Base-by-base conservation (phyloP, 2,113 vertebrate species). In the Rana temporaria region DNA sequence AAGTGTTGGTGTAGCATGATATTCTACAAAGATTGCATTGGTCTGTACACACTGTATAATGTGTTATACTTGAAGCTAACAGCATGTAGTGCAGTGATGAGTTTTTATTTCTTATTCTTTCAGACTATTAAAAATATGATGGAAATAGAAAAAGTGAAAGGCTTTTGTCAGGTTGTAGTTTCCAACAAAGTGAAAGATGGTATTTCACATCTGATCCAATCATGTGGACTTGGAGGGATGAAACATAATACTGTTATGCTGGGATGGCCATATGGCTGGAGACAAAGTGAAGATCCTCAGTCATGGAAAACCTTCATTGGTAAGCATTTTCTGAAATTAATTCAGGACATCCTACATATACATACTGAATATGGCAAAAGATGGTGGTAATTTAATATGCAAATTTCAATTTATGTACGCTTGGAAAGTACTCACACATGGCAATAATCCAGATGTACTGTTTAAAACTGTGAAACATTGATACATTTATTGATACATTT, bases 301-400 rank as follows among this genome's bases (percentile, higher is more conserved):
- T 96, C 98, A 38, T 99, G 98, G 98, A 99, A 99, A 91, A 99
- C 97, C 0, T 99, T 99, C 80, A 99, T 99, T 85, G 97, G 98
- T 97, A 89, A 81, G 91, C 85, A 4, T 79, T 59, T 30, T 30
- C 26, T 30, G 26, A 30, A 30, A 30, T 30, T 30, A 30, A 30
- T 2, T 30, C 26, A 30, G 26, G 26, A 30, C 3, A 30, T 30
- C 1, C 26, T 30, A 30, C 26, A 30, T 3, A 30, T 30, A 30
- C 26, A 30, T 30, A 30, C 26, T 30, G 26, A 2, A 30, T 30
- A 30, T 3, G 26, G 26, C 26, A 30, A 30, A 30, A 30, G 26
- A 30, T 30, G 26, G 26, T 30, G 26, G 26, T 3, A 30, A 30
- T 30, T 2, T 2, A 1, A 30, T 30, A 2, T 30, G 26, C 26